Base-by-base conservation (phyloP, 92 coral and sea anemone species). In the Blastomussa wellsi region DNA sequence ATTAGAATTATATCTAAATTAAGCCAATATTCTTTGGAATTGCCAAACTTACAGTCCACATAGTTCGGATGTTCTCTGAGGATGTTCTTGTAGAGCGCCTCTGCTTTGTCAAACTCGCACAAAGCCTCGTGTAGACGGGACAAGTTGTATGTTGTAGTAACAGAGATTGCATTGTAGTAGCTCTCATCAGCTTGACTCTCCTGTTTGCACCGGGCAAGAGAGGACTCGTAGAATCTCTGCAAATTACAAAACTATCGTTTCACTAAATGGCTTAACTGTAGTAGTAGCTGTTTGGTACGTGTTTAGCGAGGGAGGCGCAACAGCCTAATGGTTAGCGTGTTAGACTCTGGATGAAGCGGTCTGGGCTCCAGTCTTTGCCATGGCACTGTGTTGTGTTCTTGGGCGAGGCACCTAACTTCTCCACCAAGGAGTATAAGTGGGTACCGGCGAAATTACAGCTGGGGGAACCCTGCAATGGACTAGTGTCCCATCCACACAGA, bases 41-140 rank as follows among this genome's bases (percentile, higher is more conserved):
- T 15, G 0, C 52, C 62, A 17, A 52, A 96, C 99, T 94, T 91
- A 96, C 99, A 97, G 88, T 97, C 99, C 19, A 97, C 99, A 79
- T 97, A 97, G 91, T 97, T 97, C 0, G 99, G 99, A 85, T 97
- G 99, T 57, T 94, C 99, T 85, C 98, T 92, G 51, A 97, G 92
- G 65, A 97, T 97, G 88, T 95, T 94, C 79, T 97, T 97, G 82
- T 94, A 97, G 51, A 97, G 84, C 52, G 90, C 95, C 79, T 97
- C 98, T 26, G 93, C 99, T 62, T 95, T 91, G 82, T 97, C 99
- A 79, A 92, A 92, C 82, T 95, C 99, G 57, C 98, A 97, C 89
- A 93, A 74, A 31, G 99, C 92, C 80, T 97, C 99, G 51, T 95
- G 96, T 22, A 97, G 93, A 17, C 99, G 93, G 17, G 99, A 95